These are phyloP conservation scores for Protodeltote pygarga DNA, from an alignment of 2,888 invertebrate species.

Conservation along the genomic window DNA sequence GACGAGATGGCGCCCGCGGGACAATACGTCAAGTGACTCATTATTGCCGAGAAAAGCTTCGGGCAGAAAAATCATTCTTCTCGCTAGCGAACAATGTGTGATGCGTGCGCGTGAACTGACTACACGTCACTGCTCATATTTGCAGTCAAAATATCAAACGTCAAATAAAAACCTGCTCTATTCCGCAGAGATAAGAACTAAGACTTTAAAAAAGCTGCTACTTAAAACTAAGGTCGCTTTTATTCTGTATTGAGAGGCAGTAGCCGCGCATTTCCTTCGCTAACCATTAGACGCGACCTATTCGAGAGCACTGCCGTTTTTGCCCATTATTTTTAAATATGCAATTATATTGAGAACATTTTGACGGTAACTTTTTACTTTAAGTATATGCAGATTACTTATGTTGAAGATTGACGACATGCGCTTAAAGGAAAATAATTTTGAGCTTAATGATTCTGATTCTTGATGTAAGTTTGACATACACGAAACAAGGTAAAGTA, in stretches of 20 bases:
- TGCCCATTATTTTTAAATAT: slow-evolving; percentile 51
- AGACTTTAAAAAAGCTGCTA: slow-evolving; percentile 6
- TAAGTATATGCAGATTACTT: background rate
- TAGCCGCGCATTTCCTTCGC: slow-evolving; percentile 29
- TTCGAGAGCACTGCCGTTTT: slow-evolving; percentile 43
- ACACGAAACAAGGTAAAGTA: no score
- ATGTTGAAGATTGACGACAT: background rate
- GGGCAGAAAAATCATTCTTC: slow-evolving; percentile 74
- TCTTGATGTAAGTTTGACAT: no score
- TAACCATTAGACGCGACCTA: slow-evolving; percentile 32
- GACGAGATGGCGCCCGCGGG: slow-evolving; percentile 77
- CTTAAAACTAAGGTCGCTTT: slow-evolving; percentile 26
- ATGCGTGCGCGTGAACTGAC: slow-evolving; percentile 60
- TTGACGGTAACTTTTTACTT: background rate
- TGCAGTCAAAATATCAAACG: slow-evolving; percentile 4
- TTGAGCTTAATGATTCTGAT: no score
- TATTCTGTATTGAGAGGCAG: slow-evolving; percentile 42
- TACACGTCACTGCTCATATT: slow-evolving; percentile 28
- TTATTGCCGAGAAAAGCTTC: slow-evolving; percentile 79
- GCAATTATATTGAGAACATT: slow-evolving; percentile 45
- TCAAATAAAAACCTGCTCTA: slow-evolving; percentile 17
- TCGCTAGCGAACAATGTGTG: slow-evolving; percentile 65
- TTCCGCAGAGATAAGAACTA: background rate
- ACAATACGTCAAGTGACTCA: slow-evolving; percentile 83
- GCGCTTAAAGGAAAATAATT: no score